Percentiles rank a stretch among this genome's conserved stretches.
These are phyloP conservation scores for Drosophila saltans DNA, from an alignment of 1,140 invertebrate species.

Conservation along the genomic window DNA sequence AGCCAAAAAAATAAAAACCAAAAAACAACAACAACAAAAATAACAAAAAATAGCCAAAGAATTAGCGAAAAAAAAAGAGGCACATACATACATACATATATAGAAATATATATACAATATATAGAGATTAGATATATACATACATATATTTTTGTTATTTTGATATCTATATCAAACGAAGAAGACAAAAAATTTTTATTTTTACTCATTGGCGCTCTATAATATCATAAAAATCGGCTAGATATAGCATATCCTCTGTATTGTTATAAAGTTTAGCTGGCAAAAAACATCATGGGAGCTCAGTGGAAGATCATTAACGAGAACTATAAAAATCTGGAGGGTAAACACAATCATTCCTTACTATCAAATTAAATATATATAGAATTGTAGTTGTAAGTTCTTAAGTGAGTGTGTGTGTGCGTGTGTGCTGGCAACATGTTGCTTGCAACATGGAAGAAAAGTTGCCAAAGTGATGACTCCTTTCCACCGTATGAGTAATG, in stretches of 20 bases:
- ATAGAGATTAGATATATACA: neutral
- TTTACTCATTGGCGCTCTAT: conserved; percentile 51
- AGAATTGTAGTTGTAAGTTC: conserved; percentile 15
- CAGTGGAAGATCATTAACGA: conserved; percentile 79
- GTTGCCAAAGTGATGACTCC: conserved; percentile 25
- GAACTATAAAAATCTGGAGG: conserved; percentile 81
- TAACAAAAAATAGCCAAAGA: conserved; percentile 43
- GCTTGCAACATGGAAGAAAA: conserved; percentile 34
- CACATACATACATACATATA: conserved; percentile 25
- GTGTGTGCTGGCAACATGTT: conserved; percentile 49
- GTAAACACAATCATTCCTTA: conserved; percentile 55
- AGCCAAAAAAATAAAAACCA: conserved; percentile 34
- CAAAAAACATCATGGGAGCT: conserved; percentile 64
- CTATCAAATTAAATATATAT: neutral
- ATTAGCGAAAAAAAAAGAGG: neutral
- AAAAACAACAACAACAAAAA: neutral
- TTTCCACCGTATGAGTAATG: conserved; percentile 48
- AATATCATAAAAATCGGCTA: conserved; percentile 42
- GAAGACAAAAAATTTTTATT: conserved; percentile 55
- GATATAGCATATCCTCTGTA: conserved; percentile 19
- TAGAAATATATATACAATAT: conserved; percentile 20
- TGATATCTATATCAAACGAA: conserved; percentile 36
- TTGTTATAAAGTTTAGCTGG: conserved; percentile 6
- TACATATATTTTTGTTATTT: conserved; percentile 51
- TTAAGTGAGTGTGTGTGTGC: neutral